phyloP scores from a whole-genome alignment of 2,113 vertebrate genomes.

The Canis aureus region DNA sequence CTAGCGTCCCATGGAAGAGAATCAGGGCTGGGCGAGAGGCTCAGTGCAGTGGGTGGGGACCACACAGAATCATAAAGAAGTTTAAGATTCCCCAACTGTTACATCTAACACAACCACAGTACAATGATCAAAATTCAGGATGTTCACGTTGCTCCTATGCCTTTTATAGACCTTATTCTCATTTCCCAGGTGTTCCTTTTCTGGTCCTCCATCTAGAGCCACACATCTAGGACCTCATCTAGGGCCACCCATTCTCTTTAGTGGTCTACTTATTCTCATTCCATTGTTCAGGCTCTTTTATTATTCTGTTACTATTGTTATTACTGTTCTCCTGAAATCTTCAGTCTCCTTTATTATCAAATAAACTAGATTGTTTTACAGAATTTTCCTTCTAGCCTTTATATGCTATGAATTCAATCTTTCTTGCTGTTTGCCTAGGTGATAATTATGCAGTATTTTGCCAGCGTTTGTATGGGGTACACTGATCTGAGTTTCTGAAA shows the following conservation, averaged over 20 bases:
- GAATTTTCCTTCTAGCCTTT: neutral
- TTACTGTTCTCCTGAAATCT: neutral
- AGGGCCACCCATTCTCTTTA: neutral
- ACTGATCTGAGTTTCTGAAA: neutral
- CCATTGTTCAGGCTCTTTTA: neutral
- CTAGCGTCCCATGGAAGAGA: accelerated
- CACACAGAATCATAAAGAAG: neutral
- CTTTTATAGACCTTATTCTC: neutral
- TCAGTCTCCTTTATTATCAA: neutral
- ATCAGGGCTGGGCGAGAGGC: neutral
- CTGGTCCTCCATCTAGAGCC: neutral
- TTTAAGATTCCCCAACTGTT: neutral
- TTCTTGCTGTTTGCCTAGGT: neutral
- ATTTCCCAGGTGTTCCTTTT: neutral
- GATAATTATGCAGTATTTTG: neutral
- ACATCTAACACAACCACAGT: neutral
- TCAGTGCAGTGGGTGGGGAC: neutral
- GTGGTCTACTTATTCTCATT: neutral
- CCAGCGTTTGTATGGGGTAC: neutral
- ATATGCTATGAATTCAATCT: neutral
- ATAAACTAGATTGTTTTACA: neutral
- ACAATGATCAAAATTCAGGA: neutral
- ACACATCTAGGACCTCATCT: no score
- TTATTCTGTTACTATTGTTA: neutral
- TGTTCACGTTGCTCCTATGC: no score